Base-by-base conservation (phyloP, 2,113 vertebrate genomes). In the Picathartes gymnocephalus region DNA sequence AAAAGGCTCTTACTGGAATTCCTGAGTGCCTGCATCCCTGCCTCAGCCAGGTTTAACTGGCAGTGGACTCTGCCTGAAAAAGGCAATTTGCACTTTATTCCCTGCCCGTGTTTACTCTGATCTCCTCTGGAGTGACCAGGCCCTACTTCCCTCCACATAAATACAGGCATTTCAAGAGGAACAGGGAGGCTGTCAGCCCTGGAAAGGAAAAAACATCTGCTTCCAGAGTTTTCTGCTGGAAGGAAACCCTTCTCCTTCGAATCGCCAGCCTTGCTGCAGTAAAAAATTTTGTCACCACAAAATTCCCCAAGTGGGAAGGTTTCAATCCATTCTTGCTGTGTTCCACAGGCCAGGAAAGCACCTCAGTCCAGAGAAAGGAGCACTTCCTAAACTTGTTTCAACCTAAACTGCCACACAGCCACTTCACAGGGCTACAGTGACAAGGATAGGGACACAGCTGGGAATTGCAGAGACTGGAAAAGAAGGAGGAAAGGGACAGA, bases 1-100 rank as follows among this genome's bases (percentile, higher is more conserved):
- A 88, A 72, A 88, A 72, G 58, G 21, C 14, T 74, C 51, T 92
- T 81, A 62, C 4, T 56, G 80, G 86, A 70, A 83, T n/a, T 51
- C 15, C 1, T 9, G 13, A 37, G 37, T 1, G 1, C 18, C 25
- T 45, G n/a, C 69, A 45, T 40, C n/a, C 25, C 25, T n/a, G 31
- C 23, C 25, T 30, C 28, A 54, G 39, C 3, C 1, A 47, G 27
- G 47, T 28, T 81, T 31, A 44, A 35, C 51, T 3, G 71, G 20
- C 57, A 54, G 48, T 3, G 44, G 33, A 47, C 10, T 16, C 13
- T 18, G 4, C 24, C 73, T 31, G 28, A 3, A 19, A 15, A 3
- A 8, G 25, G 47, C 24, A 66, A 71, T 51, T 72, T 40, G 27
- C 13, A 1, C 31, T 51, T 58, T 37, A 22, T 58, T 39, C 35